Base-by-base conservation (phyloP, 2,888 invertebrate species). In the Plutella xylostella region DNA sequence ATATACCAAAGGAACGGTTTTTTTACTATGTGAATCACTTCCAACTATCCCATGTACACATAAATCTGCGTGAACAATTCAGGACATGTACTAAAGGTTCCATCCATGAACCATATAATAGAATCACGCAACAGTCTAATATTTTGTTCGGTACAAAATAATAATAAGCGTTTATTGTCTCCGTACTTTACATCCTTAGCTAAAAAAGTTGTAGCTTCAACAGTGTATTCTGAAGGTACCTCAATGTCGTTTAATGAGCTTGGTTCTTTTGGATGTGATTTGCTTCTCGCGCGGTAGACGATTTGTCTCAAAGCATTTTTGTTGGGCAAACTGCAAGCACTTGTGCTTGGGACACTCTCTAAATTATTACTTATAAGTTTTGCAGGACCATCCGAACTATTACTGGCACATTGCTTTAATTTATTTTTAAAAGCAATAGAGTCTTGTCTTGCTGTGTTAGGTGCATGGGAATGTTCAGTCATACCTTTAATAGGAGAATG, bases 71-170 rank as follows among this genome's bases (percentile, higher is more conserved):
- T 33, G 15, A 40, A 39, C 33, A 39, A 39, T 38, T 20, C 39
- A 12, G 39, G 45, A 45, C 45, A 40, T n/a, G 46, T 43, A 34
- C 35, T 20, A 33, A 46, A 46, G 15, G 46, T 46, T 40, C 40
- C 46, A 11, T 43, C 43, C 43, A 43, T 46, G 30, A 43, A 34
- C 43, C 46, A 41, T 31, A 43, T 20, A 28, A 41, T 41, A 34
- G 43, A 44, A 47, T 43, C 40, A 28, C 35, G 40, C 40, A 43
- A 42, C n/a, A 33, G n/a, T 33, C 15, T 15, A n/a, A 33, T 42
- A 42, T 42, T 42, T 34, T 42, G 19, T 46, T n/a, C 17, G n/a
- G 41, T 41, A 28, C 41, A 30, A 28, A 41, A 41, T 28, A 41
- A 28, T 28, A 30, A 18, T 18, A 41, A 28, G 14, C 41, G 41